Conservation (phyloP, 1,140 invertebrate genomes). For the Eubasilissa regina region DNA sequence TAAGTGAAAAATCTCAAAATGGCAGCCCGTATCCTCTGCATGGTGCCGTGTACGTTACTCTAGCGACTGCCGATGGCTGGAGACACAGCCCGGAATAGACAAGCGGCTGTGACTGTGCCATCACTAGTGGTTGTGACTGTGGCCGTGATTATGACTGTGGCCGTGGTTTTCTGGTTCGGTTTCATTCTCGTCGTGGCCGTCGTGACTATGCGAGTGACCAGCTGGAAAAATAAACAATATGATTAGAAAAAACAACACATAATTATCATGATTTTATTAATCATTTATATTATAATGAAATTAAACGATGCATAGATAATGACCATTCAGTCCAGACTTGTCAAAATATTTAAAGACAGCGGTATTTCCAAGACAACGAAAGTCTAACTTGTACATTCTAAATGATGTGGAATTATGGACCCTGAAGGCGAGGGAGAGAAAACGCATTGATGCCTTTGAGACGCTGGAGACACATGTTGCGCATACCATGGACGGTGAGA, state of each 20-base stretch:
- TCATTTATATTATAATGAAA: too few species aligned
- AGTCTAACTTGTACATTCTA: too few species aligned
- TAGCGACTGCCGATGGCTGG: background rate
- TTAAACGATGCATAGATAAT: too few species aligned
- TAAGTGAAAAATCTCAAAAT: conserved; percentile 27
- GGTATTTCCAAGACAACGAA: too few species aligned
- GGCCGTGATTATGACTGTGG: background rate
- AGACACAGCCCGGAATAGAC: conserved; percentile 2
- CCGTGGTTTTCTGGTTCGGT: conserved; percentile 9
- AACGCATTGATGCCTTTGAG: too few species aligned
- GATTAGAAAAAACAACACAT: background rate
- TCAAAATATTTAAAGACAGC: too few species aligned
- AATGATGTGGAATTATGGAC: too few species aligned
- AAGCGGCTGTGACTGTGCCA: conserved; percentile 1
- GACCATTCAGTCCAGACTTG: too few species aligned
- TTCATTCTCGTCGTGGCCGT: conserved; percentile 31
- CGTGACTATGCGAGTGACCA: conserved; percentile 50
- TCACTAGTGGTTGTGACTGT: conserved; percentile 17
- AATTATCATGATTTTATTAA: too few species aligned
- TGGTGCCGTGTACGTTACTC: conserved; percentile 13
- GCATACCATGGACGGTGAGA: too few species aligned
- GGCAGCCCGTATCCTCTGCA: conserved; percentile 6
- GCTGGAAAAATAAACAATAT: conserved; percentile 38
- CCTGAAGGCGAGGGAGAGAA: too few species aligned
- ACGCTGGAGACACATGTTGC: too few species aligned